Percentiles rank a stretch among this genome's conserved stretches.
These are phyloP conservation scores for Himalopsyche japonica DNA, from an alignment of 2,888 invertebrate genomes.

Conservation along the genomic window DNA sequence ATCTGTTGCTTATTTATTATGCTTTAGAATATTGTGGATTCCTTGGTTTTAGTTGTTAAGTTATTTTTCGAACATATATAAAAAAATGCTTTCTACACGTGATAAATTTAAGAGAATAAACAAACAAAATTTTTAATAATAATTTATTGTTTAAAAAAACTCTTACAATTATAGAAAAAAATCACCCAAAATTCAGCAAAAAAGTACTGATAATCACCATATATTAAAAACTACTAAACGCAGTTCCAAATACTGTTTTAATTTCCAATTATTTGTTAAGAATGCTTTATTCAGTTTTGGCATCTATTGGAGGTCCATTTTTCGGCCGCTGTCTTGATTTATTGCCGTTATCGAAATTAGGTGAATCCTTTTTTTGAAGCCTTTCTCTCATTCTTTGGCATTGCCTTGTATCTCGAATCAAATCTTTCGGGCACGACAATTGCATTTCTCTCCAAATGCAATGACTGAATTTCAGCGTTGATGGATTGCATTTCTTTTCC, in stretches of 20 bases:
- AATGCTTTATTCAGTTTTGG: not conserved
- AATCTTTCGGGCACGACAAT: slow-evolving; percentile 49
- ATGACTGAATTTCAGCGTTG: slow-evolving; percentile 46
- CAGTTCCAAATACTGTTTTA: not conserved
- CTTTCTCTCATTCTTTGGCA: slow-evolving; percentile 47
- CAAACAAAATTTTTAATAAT: not conserved
- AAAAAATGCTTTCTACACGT: too few species aligned
- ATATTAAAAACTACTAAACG: not conserved
- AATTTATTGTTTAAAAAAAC: not conserved
- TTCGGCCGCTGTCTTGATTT: not conserved
- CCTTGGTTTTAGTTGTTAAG: too few species aligned
- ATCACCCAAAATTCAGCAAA: not conserved
- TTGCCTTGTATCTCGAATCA: slow-evolving; percentile 47
- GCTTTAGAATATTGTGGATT: too few species aligned
- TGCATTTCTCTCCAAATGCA: slow-evolving; percentile 50
- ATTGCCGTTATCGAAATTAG: slow-evolving; percentile 5
- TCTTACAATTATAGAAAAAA: not conserved
- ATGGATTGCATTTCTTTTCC: slow-evolving; percentile 45
- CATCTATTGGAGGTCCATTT: not conserved
- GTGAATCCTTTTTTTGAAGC: slow-evolving; percentile 43
- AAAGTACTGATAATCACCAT: not conserved
- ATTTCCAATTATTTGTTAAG: not conserved
- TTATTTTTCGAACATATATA: too few species aligned
- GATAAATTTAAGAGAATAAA: too few species aligned
- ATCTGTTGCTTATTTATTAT: too few species aligned